Percentiles rank a stretch among this genome's conserved stretches.
Conservation (phyloP, 2,797 vertebrate genomes). For the Lepilemur septentrionalis region DNA sequence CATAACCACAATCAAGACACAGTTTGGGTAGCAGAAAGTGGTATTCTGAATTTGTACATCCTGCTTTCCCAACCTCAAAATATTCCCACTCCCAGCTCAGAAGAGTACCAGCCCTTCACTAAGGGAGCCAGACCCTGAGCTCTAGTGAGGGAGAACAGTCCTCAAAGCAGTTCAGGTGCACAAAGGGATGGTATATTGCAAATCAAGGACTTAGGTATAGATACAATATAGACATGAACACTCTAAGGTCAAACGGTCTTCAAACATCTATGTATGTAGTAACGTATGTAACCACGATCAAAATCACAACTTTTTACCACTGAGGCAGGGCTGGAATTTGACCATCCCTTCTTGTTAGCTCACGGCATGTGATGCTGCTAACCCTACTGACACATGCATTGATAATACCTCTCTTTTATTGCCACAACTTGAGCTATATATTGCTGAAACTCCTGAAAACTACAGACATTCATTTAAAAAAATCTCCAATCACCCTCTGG, state of each 20-base stretch:
- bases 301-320: background rate
- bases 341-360: background rate
- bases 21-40: background rate
- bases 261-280: background rate
- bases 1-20: background rate
- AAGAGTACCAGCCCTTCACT: background rate
- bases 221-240: background rate
- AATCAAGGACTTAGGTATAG: background rate
- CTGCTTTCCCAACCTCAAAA: background rate
- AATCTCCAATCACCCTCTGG: background rate
- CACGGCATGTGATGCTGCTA: background rate
- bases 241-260: background rate
- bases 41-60: background rate
- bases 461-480: background rate
- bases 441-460: background rate
- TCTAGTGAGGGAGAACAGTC: background rate
- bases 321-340: background rate
- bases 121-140: background rate
- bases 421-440: background rate
- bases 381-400: background rate
- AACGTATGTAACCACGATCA: background rate
- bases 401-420: background rate
- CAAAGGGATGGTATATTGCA: background rate
- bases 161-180: background rate
- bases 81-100: background rate